Evolutionary conservation across 2,797 vertebrate species (phyloP).

Genomic region (Esox masquinongy): DNA sequence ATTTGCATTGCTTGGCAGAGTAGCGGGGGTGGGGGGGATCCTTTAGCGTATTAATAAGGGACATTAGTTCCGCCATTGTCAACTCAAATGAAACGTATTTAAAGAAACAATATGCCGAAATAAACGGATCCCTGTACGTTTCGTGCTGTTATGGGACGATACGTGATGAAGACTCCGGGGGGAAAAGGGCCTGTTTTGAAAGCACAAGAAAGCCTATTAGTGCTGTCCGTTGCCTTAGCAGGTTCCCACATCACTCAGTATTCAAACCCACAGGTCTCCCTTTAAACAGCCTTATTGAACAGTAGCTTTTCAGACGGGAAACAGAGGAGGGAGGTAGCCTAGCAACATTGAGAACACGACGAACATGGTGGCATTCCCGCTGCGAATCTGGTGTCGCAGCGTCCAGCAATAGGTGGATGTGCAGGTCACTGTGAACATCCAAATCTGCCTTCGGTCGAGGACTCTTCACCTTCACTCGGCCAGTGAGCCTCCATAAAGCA

Average conservation of each 20-base stretch:
- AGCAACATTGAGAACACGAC: constrained; percentile 74
- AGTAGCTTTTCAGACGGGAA: constrained; percentile 69
- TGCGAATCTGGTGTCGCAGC: constrained; percentile 49
- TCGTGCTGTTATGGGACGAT: constrained; percentile 37
- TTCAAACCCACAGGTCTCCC: constrained; percentile 74
- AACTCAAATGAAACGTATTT: constrained; percentile 36
- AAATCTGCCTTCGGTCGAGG: constrained; percentile 41
- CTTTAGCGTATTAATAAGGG: too few species aligned
- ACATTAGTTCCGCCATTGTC: constrained; percentile 20
- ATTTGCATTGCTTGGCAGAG: constrained; percentile 11
- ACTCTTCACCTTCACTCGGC: neutral
- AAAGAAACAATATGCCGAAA: constrained; percentile 19
- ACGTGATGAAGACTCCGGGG: constrained; percentile 19
- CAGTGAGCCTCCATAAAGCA: neutral
- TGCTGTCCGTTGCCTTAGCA: constrained; percentile 62
- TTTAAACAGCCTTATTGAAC: constrained; percentile 74
- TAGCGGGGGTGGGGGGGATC: neutral
- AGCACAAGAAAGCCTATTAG: constrained; percentile 44
- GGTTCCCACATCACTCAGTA: constrained; percentile 64
- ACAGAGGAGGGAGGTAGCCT: constrained; percentile 73
- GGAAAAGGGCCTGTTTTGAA: constrained; percentile 39
- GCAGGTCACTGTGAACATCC: constrained; percentile 52
- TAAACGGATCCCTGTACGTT: constrained; percentile 27
- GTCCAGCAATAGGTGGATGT: constrained; percentile 32
- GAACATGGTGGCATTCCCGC: constrained; percentile 61